Base-by-base conservation (phyloP, 2,888 invertebrate genomes). In the Monopis laevigella region DNA sequence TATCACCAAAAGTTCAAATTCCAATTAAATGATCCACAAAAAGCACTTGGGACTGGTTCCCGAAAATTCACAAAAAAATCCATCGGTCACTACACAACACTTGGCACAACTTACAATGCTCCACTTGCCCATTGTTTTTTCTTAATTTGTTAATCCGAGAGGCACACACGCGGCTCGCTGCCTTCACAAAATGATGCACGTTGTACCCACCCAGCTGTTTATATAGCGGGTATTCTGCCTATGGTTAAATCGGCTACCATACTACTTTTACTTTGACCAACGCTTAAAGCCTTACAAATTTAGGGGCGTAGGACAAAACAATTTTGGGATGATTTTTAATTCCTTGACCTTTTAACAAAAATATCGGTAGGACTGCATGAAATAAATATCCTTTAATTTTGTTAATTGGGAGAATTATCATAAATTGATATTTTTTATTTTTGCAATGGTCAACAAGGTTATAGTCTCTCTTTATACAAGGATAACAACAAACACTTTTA, bases 41-140 rank as follows among this genome's bases (percentile, higher is more conserved):
- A n/a, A n/a, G n/a, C n/a, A n/a, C n/a, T n/a, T n/a, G n/a, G n/a
- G n/a, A n/a, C n/a, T n/a, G n/a, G n/a, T n/a, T n/a, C n/a, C 6
- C 12, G 5, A 5, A 29, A 29, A 29, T 29, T 29, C 29, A 29
- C 29, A 29, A 5, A 7, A 29, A n/a, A 34, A 34, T 34, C 34
- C 34, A 6, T n/a, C 16, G 6, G 6, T 19, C 36, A 36, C 52
- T 51, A 46, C 58, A 60, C 59, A 52, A 36, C 75, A 77, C 77
- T 77, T n/a, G n/a, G 74, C 75, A 78, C 28, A 26, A 78, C 80
- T 80, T 80, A 80, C 80, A 59, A 80, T 60, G 56, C 59, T 74
- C 70, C 70, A 73, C 67, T 70, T 72, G 56, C 75, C 72, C 80
- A 80, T 80, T 57, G 62, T 62, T 24, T 21, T n/a, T 40, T 14